Conservation (phyloP, 1,140 invertebrate species). For the Tigriopus japonicus region DNA sequence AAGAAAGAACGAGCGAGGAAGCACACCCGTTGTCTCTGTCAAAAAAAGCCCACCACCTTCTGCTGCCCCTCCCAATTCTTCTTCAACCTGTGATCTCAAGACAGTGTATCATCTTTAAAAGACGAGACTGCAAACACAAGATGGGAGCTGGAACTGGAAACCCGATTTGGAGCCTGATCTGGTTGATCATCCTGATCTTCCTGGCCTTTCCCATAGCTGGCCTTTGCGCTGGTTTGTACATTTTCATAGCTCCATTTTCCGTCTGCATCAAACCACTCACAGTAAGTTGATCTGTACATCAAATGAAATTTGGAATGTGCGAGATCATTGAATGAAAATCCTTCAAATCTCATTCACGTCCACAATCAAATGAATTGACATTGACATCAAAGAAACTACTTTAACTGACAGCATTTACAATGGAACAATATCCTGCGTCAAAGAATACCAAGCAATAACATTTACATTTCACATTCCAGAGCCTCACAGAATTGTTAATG, state of each 20-base stretch:
- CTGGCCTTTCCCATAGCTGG: slow-evolving; percentile 47
- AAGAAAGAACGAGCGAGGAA: too few species aligned
- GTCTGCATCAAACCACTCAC: slow-evolving; percentile 41
- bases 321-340: background rate
- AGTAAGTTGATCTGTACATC: slow-evolving; percentile 27
- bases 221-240: slow-evolving; percentile 49
- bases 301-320: background rate
- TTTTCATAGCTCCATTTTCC: slow-evolving; percentile 45
- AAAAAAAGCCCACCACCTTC: too few species aligned
- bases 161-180: slow-evolving; percentile 44
- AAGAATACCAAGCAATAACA: too few species aligned
- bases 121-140: too few species aligned
- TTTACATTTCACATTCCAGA: background rate
- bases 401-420: too few species aligned
- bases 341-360: background rate
- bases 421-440: too few species aligned
- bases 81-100: too few species aligned
- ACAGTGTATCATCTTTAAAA: too few species aligned
- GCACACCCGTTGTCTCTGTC: too few species aligned
- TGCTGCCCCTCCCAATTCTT: too few species aligned
- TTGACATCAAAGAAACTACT: background rate
- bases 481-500: slow-evolving; percentile 1
- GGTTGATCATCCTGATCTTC: slow-evolving; percentile 52
- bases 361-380: background rate
- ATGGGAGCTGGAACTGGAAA: slow-evolving; percentile 17